phyloP scores from a whole-genome alignment of 2,888 invertebrate species.

The Macrosiphum euphorbiae region DNA sequence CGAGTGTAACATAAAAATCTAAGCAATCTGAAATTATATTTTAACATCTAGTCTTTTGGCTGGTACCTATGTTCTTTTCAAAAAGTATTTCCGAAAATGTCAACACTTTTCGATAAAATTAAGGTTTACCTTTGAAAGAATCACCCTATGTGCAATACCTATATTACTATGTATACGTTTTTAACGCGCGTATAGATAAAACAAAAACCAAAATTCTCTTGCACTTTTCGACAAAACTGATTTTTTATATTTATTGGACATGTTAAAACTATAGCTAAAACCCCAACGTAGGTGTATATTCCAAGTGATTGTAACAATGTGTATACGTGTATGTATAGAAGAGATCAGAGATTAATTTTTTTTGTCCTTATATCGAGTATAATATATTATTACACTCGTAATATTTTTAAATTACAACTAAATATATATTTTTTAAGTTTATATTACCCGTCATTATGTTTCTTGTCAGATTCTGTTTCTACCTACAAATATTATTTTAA shows the following conservation, averaged over 20 bases:
- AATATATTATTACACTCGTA: neutral
- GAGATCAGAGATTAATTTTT: neutral
- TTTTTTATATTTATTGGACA: neutral
- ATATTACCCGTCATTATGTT: neutral
- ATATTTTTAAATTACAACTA: neutral
- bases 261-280: neutral
- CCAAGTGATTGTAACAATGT: neutral
- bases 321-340: neutral
- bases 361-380: neutral
- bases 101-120: neutral
- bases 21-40: neutral
- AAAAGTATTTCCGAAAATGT: neutral
- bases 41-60: neutral
- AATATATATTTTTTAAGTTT: neutral
- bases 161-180: neutral
- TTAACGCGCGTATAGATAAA: neutral
- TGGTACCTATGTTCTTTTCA: neutral
- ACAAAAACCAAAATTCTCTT: neutral
- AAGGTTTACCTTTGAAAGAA: neutral
- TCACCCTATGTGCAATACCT: neutral
- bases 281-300: neutral
- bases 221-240: neutral
- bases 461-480: neutral
- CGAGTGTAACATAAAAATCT: neutral
- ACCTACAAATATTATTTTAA: neutral